A percentile compares a stretch with the other conserved stretches of the same genome.
Conservation (phyloP, 2,113 vertebrate genomes). For the Ardeotis arabs region DNA sequence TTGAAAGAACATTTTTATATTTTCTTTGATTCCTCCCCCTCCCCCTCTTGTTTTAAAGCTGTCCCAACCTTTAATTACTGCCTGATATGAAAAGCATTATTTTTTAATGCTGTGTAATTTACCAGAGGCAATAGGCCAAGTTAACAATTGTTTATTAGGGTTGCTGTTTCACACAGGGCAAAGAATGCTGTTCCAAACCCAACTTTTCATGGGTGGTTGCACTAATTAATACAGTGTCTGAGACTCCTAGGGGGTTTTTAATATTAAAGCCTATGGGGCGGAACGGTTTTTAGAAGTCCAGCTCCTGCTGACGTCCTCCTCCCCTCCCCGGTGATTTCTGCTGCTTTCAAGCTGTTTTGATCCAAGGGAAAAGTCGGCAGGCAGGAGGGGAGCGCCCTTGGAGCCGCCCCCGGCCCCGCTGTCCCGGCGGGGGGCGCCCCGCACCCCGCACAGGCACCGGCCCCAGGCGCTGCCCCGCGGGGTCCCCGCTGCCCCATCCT, state of each 20-base stretch:
- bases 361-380: conserved; percentile 65
- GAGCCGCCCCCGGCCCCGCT: conserved; percentile 16
- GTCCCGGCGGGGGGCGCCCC: background rate
- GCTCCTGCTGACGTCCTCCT: conserved; percentile 73
- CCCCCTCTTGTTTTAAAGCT: conserved; percentile 85
- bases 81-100: conserved; percentile 91
- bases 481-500: background rate
- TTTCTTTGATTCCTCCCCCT: conserved; percentile 84
- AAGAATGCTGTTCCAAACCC: conserved; percentile 81
- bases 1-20: conserved; percentile 87
- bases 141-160: conserved; percentile 86
- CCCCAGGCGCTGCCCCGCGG: background rate
- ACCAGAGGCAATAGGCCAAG: conserved; percentile 85
- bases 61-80: conserved; percentile 90
- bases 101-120: conserved; percentile 91
- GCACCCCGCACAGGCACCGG: background rate
- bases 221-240: conserved; percentile 88
- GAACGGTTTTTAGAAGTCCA: conserved; percentile 81
- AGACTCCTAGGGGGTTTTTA: conserved; percentile 77
- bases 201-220: conserved; percentile 88
- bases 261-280: conserved; percentile 81
- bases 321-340: conserved; percentile 70
- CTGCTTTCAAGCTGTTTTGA: conserved; percentile 78
- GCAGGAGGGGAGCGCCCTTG: conserved; percentile 44
- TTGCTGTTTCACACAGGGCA: conserved; percentile 83